phyloP scores from a whole-genome alignment of 2,888 invertebrate genomes.

The Steinernema hermaphroditum region DNA sequence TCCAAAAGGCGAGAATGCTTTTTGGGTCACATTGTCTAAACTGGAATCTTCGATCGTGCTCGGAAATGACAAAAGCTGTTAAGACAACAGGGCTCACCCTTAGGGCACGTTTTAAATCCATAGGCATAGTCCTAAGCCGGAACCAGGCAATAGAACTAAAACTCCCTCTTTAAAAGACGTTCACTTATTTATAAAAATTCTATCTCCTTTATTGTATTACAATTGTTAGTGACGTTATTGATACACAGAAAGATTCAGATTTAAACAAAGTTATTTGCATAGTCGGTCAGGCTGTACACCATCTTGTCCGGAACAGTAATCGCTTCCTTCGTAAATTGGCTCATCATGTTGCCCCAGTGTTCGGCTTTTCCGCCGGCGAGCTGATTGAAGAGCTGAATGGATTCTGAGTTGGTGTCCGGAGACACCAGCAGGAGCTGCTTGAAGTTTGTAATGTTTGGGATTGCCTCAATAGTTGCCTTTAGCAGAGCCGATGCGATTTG shows the following conservation, averaged over 20 bases:
- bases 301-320: not conserved
- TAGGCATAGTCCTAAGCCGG: no score
- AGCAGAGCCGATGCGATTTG: not conserved
- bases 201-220: no score
- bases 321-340: not conserved
- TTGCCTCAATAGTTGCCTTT: not conserved
- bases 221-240: no score
- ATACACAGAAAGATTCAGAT: not conserved
- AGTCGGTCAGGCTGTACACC: slow-evolving; percentile 1
- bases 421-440: not conserved
- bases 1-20: no score
- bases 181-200: no score
- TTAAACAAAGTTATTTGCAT: slow-evolving; percentile 1
- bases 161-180: no score
- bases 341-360: slow-evolving; percentile 10
- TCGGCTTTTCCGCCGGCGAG: not conserved
- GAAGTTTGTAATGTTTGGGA: not conserved
- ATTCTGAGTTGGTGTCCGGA: not conserved
- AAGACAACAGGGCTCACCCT: no score
- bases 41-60: no score
- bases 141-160: no score
- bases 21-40: no score
- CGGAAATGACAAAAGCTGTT: no score
- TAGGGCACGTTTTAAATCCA: no score
- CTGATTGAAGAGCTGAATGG: not conserved